Base-by-base conservation (phyloP, 2,888 invertebrate species). In the Synanthedon andrenaeformis region DNA sequence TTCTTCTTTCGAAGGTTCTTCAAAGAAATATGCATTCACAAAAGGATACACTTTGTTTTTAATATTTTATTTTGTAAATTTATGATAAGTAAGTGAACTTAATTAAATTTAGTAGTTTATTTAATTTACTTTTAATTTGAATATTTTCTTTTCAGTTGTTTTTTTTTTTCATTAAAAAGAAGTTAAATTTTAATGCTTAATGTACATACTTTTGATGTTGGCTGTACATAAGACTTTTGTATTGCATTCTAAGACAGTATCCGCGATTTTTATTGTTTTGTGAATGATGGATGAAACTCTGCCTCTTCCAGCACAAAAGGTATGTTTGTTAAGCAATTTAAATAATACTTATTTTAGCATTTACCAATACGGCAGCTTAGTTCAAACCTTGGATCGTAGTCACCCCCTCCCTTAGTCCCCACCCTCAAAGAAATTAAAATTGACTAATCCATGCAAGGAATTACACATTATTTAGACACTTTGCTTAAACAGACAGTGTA, bases 351-450 rank as follows among this genome's bases (percentile, higher is more conserved):
- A 72, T 50, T 69, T 76, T 85, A 84, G 83, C 87, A 87, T 87
- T 87, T 87, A 87, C 87, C 87, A 87, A 87, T 81, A 83, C 79
- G 86, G 85, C 86, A 85, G 86, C 84, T 82, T 85, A 78, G 75
- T 69, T 68, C 57, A 53, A 14, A 62, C 62, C 68, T 64, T 60
- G 67, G 63, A 69, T 56, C 58, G 74, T 82, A 82, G 81, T 65
- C 59, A 58, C 63, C 74, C 74, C 62, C 55, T 59, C 64, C 70
- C 71, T 62, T 64, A 65, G 69, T 72, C 54, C 55, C 57, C 55
- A 58, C 23, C 23, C 23, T 5, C 23, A 23, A 23, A 23, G 62
- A 56, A 64, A 63, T 62, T 59, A 64, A 63, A 62, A 59, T 13
- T 4, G 45, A 45, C 5, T 45, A 35, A 45, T 45, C 45, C 45